Evolutionary conservation across 2,113 vertebrate genomes (phyloP).

Genomic region (Mystacornis crossleyi): DNA sequence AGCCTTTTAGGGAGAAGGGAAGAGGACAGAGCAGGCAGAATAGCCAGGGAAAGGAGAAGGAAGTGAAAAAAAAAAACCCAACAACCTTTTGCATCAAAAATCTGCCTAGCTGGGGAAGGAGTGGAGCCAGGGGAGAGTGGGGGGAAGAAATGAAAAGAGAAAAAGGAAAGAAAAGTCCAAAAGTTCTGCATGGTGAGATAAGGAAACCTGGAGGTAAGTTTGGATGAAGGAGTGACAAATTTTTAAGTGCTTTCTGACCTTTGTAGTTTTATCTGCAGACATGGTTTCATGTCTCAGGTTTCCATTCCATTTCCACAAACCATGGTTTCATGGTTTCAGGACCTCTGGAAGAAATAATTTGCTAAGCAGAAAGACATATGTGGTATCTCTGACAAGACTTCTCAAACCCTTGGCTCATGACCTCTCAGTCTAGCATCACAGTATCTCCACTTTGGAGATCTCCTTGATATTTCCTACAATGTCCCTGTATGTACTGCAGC

Average conservation of each 20-base stretch:
- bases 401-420: not conserved
- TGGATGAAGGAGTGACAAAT: not conserved
- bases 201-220: not conserved
- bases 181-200: not conserved
- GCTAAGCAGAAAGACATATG: not conserved
- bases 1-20: not conserved
- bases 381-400: not conserved
- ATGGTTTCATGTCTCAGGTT: no score
- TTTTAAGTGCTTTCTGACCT: not conserved
- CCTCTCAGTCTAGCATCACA: not conserved
- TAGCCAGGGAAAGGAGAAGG: not conserved
- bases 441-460: not conserved
- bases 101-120: not conserved
- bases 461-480: not conserved
- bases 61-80: not conserved
- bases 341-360: not conserved
- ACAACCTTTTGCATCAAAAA: not conserved
- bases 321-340: no score
- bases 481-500: not conserved
- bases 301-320: no score
- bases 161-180: not conserved
- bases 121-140: not conserved
- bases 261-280: not conserved
- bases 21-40: not conserved
- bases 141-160: not conserved